Evolutionary conservation across 2,797 vertebrate species (phyloP).

Genomic region (Pitangus sulphuratus): DNA sequence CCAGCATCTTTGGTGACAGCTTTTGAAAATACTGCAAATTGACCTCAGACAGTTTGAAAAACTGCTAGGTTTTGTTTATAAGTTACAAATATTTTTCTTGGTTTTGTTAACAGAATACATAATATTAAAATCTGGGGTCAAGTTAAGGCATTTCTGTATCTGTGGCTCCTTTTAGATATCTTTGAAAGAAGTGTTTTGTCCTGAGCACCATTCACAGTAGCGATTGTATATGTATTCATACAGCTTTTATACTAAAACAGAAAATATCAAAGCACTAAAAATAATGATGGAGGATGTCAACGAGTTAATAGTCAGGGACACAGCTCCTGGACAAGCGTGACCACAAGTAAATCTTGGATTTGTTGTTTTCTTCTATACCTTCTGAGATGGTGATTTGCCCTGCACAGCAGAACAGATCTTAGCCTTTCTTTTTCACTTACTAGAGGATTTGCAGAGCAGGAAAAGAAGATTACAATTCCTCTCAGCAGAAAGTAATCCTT

Average conservation of each 20-base stretch:
- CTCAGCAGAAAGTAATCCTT: slow-evolving; percentile 60
- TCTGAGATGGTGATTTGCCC: slow-evolving; percentile 54
- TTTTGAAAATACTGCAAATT: not conserved
- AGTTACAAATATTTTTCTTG: not conserved
- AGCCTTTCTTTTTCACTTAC: slow-evolving; percentile 51
- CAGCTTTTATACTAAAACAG: slow-evolving; percentile 2
- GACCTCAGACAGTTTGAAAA: not conserved
- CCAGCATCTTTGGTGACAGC: fast-evolving
- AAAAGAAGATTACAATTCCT: slow-evolving; percentile 68
- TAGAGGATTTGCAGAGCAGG: slow-evolving; percentile 64
- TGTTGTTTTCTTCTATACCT: slow-evolving; percentile 55
- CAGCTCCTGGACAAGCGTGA: slow-evolving; percentile 39
- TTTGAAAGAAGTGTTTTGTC: not conserved
- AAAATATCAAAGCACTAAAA: slow-evolving; percentile 52
- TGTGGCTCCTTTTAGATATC: not conserved
- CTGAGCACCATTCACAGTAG: not conserved
- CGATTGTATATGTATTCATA: not conserved
- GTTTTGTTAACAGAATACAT: not conserved
- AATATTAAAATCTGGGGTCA: not conserved
- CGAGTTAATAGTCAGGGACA: slow-evolving; percentile 50
- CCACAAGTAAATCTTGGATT: slow-evolving; percentile 58
- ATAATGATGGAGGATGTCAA: slow-evolving; percentile 17
- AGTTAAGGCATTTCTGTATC: not conserved
- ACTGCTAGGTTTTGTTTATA: not conserved
- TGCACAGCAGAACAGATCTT: slow-evolving; percentile 39